These are phyloP conservation scores for Delphinus delphis DNA, from an alignment of 2,113 vertebrate species.

Conservation along the genomic window DNA sequence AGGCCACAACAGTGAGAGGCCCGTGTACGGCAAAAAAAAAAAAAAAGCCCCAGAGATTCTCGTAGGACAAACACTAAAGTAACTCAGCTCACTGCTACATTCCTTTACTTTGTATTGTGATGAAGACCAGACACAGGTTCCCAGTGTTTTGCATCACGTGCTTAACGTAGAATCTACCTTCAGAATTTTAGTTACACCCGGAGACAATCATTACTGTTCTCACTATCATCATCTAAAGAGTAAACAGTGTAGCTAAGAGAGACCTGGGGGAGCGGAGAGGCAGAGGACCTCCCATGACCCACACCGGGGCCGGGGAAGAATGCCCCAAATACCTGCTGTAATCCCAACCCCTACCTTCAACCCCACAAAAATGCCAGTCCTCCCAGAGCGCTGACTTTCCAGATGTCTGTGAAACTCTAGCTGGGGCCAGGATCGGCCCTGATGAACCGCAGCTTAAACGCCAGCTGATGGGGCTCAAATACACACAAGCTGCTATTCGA, in stretches of 20 bases:
- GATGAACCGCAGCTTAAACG: background rate
- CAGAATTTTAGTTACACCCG: background rate
- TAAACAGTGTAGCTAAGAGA: background rate
- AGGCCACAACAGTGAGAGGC: no score
- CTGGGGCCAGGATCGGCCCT: no score
- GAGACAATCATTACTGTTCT: background rate
- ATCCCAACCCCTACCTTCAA: background rate
- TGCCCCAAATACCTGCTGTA: background rate
- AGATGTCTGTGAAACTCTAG: background rate
- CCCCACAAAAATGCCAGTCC: background rate
- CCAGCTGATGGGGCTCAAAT: background rate
- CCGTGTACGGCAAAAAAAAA: no score
- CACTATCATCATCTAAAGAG: background rate
- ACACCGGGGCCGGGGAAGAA: no score
- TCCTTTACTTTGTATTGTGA: background rate
- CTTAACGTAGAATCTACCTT: background rate
- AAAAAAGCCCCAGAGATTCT: background rate
- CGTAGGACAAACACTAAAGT: background rate
- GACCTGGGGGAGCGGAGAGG: background rate
- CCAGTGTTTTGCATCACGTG: background rate
- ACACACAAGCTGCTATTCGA: no score
- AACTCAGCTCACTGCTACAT: background rate
- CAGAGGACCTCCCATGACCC: no score
- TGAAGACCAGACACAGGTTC: background rate
- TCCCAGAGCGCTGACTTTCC: background rate